phyloP scores from a whole-genome alignment of 1,140 invertebrate species.

The Penaeus japonicus region DNA sequence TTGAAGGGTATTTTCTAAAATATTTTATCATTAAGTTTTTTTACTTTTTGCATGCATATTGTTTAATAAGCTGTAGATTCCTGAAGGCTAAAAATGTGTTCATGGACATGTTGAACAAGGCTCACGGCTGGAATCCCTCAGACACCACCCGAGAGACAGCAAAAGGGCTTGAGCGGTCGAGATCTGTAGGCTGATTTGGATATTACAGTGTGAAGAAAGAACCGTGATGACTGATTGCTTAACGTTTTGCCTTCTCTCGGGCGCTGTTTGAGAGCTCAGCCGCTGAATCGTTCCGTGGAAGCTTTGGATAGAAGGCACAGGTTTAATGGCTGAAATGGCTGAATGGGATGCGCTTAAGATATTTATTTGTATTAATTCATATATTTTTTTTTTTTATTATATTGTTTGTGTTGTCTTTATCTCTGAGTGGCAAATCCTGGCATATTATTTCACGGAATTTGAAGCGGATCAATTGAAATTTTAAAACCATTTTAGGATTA shows the following conservation, averaged over 20 bases:
- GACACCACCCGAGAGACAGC: constrained; percentile 23
- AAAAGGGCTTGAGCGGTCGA: constrained; percentile 24
- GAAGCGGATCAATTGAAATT: background rate
- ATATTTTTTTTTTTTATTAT: constrained; percentile 19
- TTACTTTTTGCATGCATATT: too few relatives aligned
- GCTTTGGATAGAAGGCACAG: constrained; percentile 56
- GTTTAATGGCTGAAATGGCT: constrained; percentile 40
- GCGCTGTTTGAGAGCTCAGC: constrained; percentile 23
- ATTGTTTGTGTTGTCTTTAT: background rate
- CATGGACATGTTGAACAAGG: constrained; percentile 35
- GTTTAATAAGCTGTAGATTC: too few relatives aligned
- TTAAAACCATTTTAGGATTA: background rate
- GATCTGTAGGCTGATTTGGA: constrained; percentile 40
- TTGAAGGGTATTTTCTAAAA: too few relatives aligned
- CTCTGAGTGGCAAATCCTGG: constrained; percentile 31
- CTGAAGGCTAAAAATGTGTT: too few relatives aligned
- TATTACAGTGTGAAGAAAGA: constrained; percentile 44
- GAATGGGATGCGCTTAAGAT: constrained; percentile 52
- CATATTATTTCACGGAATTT: background rate
- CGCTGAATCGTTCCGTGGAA: constrained; percentile 49
- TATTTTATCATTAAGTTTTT: too few relatives aligned
- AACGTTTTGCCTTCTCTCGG: constrained; percentile 13
- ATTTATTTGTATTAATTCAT: constrained; percentile 34
- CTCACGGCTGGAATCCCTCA: constrained; percentile 25
- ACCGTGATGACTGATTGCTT: constrained; percentile 29